Percentiles rank a stretch among this genome's conserved stretches.
phyloP scores from a whole-genome alignment of 1,140 invertebrate species.

The Drosophila neocordata region DNA sequence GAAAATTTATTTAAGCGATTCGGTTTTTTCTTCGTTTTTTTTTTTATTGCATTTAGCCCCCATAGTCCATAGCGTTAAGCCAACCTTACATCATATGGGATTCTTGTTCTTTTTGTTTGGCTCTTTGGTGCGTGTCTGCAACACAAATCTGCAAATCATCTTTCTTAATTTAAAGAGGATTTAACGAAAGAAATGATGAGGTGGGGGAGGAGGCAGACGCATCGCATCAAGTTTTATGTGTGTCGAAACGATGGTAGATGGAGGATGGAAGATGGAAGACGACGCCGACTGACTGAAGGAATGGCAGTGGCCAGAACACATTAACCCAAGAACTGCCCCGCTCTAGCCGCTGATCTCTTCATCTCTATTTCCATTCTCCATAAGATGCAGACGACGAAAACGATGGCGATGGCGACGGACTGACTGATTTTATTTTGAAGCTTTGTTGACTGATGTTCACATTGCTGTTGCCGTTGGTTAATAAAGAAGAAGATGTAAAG shows the following conservation, averaged over 20 bases:
- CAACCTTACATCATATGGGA: constrained; percentile 33
- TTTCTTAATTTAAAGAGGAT: constrained; percentile 78
- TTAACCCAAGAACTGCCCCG: constrained; percentile 33
- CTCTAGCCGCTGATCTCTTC: constrained; percentile 27
- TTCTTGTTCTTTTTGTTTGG: constrained; percentile 5
- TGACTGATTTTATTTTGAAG: constrained; percentile 66
- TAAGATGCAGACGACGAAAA: constrained; percentile 30
- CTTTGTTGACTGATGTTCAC: constrained; percentile 57
- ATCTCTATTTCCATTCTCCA: constrained; percentile 35
- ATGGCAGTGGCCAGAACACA: constrained; percentile 37
- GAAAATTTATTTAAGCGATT: neutral
- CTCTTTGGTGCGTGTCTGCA: constrained; percentile 44
- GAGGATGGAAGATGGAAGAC: constrained; percentile 35
- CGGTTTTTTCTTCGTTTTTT: neutral
- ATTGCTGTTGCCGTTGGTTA: constrained; percentile 55
- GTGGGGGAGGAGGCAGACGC: constrained; percentile 37
- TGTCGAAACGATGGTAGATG: constrained; percentile 43
- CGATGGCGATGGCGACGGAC: constrained; percentile 19
- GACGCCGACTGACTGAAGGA: constrained; percentile 14
- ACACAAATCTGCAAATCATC: constrained; percentile 73
- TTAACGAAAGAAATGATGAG: constrained; percentile 33
- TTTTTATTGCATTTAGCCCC: constrained; percentile 38
- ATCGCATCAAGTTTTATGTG: constrained; percentile 63
- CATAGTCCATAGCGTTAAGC: constrained; percentile 8
- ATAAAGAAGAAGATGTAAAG: constrained; percentile 63